Percentiles rank a stretch among this genome's conserved stretches.
These are phyloP conservation scores for Pyxicephalus adspersus DNA, from an alignment of 2,113 vertebrate species.

Conservation along the genomic window DNA sequence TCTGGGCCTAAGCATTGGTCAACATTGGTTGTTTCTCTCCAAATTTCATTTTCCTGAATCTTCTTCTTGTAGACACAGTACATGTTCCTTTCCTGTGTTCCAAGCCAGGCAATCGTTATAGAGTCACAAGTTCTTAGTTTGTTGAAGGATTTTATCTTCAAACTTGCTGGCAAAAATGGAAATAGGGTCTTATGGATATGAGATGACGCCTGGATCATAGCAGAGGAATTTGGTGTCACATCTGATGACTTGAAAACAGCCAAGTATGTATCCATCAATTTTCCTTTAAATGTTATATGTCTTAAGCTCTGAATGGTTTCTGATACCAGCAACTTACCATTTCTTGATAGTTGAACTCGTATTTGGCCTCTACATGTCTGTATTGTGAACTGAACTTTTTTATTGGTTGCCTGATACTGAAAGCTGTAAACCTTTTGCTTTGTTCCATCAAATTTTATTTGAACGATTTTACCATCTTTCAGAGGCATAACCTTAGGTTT, in stretches of 20 bases:
- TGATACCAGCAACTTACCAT: conserved; percentile 70
- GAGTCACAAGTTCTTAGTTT: conserved; percentile 84
- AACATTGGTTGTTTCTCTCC: conserved; percentile 57
- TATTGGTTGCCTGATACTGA: conserved; percentile 77
- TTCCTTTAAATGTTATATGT: conserved; percentile 83
- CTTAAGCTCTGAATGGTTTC: conserved; percentile 74
- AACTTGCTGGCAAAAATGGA: conserved; percentile 81
- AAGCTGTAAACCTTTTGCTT: conserved; percentile 73
- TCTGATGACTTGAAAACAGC: conserved; percentile 73
- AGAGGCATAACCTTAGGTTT: conserved; percentile 69
- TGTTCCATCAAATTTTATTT: conserved; percentile 72
- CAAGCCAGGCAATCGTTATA: conserved; percentile 88
- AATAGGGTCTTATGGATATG: conserved; percentile 78
- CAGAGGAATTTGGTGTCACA: conserved; percentile 65
- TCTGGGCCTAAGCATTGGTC: conserved; percentile 83
- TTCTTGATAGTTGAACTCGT: conserved; percentile 73
- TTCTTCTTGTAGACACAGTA: conserved; percentile 84
- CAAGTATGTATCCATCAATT: conserved; percentile 71
- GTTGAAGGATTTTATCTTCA: conserved; percentile 89
- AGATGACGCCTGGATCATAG: conserved; percentile 82
- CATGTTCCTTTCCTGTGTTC: conserved; percentile 84
- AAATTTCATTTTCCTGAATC: conserved; percentile 64
- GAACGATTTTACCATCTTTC: conserved; percentile 80
- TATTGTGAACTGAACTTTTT: conserved; percentile 81
- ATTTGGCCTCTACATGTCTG: conserved; percentile 79